phyloP scores from a whole-genome alignment of 2,113 vertebrate species.

The Bos taurus region DNA sequence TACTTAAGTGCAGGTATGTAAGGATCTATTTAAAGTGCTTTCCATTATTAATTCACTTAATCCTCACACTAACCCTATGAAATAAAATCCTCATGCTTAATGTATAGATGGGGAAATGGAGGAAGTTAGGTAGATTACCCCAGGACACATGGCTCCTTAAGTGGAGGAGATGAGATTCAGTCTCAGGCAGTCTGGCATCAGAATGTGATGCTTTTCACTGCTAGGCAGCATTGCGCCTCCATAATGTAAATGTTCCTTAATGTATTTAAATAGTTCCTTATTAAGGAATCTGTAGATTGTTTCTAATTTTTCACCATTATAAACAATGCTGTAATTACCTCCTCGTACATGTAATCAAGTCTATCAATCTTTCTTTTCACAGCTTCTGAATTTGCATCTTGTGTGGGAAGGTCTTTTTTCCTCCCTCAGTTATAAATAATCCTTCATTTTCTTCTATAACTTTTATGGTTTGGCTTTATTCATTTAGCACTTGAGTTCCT shows the following conservation, averaged over 20 bases:
- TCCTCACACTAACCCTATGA: background rate
- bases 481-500: background rate
- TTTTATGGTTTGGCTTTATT: background rate
- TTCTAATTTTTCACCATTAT: conserved; percentile 5
- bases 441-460: conserved; percentile 21
- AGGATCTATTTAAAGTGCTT: background rate
- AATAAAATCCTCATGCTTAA: background rate
- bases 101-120: background rate
- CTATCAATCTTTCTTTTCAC: background rate
- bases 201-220: background rate
- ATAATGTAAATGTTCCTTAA: background rate
- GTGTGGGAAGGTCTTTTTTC: background rate
- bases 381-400: background rate
- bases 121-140: background rate
- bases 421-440: conserved; percentile 34
- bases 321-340: conserved; percentile 38
- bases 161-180: rapidly evolving
- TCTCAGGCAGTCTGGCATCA: background rate
- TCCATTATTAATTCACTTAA: background rate
- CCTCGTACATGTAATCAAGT: background rate
- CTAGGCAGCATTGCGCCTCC: background rate
- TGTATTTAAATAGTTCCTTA: background rate
- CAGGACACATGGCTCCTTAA: background rate
- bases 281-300: background rate
- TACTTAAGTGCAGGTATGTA: too few relatives aligned